phyloP scores from a whole-genome alignment of 2,797 vertebrate species.

The Emys orbicularis region DNA sequence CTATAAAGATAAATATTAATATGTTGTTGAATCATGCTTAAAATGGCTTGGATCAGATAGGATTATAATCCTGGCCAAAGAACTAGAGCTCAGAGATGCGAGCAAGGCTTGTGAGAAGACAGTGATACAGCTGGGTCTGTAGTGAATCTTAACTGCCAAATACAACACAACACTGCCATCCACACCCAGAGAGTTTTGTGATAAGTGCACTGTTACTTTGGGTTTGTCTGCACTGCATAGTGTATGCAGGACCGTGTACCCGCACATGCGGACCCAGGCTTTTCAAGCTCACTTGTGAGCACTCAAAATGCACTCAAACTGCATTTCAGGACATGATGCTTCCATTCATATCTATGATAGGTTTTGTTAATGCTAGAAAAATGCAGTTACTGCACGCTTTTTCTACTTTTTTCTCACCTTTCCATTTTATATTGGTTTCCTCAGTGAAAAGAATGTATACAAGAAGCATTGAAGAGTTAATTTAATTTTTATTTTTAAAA shows the following conservation, averaged over 20 bases:
- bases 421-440: conserved; percentile 6
- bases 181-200: fast-evolving
- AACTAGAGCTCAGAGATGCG: neutral
- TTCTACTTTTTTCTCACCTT: neutral
- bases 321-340: neutral
- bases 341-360: neutral
- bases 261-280: neutral
- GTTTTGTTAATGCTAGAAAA: neutral
- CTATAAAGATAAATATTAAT: neutral
- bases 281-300: neutral
- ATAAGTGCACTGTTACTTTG: neutral
- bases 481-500: conserved; percentile 20
- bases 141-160: neutral
- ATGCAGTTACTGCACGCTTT: neutral
- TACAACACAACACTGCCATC: neutral
- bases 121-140: neutral
- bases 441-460: neutral
- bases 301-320: neutral
- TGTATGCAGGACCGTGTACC: neutral
- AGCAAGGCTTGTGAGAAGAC: neutral
- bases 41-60: neutral
- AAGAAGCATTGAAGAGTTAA: neutral
- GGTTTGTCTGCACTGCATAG: neutral
- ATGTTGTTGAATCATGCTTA: neutral
- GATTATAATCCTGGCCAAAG: neutral